Conservation (phyloP, 2,797 vertebrate species). For the Ambastaia sidthimunki region DNA sequence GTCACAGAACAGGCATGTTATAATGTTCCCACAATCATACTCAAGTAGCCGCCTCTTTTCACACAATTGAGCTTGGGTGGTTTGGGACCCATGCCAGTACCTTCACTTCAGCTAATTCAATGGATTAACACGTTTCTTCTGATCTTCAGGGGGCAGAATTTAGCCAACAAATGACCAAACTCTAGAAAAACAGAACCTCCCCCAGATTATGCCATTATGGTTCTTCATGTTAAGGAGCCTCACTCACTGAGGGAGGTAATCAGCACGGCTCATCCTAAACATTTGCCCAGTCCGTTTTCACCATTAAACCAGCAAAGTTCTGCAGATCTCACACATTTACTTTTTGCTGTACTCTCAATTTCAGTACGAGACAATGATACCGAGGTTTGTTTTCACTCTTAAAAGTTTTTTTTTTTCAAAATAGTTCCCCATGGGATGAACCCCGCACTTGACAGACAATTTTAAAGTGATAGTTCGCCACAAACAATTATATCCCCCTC, state of each 20-base stretch:
- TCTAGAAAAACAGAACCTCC: conserved; percentile 5
- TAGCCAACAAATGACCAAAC: background rate
- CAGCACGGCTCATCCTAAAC: conserved; percentile 17
- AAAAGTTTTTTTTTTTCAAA: no score
- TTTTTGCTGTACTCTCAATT: no score
- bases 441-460: no score
- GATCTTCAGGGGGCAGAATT: conserved; percentile 3
- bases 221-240: background rate
- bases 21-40: conserved; percentile 3
- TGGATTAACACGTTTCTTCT: conserved; percentile 17
- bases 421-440: no score
- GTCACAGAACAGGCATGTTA: background rate
- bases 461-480: no score
- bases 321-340: background rate
- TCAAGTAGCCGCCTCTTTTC: background rate
- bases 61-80: conserved; percentile 8
- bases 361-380: no score
- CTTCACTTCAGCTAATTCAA: conserved; percentile 9
- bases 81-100: background rate
- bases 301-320: background rate
- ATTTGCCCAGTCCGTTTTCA: conserved; percentile 21
- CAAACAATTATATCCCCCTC: no score
- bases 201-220: background rate
- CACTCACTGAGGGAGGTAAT: background rate
- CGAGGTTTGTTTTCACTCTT: no score